A percentile compares a stretch with the other conserved stretches of the same genome.
Evolutionary conservation across 2,797 vertebrate genomes (phyloP).

Genomic region (Chaunax sp.): DNA sequence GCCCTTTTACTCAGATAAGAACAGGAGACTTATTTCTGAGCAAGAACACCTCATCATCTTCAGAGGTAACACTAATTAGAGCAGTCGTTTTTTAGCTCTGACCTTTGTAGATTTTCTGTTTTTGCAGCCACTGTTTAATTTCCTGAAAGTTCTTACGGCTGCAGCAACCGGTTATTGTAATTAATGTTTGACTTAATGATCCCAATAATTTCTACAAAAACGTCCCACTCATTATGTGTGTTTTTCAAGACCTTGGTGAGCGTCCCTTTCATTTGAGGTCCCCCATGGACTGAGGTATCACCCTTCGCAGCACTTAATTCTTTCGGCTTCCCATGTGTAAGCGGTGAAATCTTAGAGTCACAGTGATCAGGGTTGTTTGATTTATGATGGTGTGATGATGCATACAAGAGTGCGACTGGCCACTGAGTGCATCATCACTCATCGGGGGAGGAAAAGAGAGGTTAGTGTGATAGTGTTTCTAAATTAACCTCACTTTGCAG

Average conservation of each 20-base stretch:
- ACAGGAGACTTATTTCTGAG: slow-evolving; percentile 15
- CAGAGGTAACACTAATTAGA: slow-evolving; percentile 59
- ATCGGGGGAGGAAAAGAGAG: slow-evolving; percentile 34
- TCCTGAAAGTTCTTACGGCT: slow-evolving; percentile 26
- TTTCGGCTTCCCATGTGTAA: slow-evolving; percentile 6
- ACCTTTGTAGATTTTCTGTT: slow-evolving; percentile 60
- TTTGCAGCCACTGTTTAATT: slow-evolving; percentile 51
- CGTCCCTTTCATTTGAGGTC: slow-evolving; percentile 21
- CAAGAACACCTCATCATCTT: slow-evolving; percentile 48
- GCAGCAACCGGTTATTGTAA: slow-evolving; percentile 38
- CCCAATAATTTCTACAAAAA: slow-evolving; percentile 36
- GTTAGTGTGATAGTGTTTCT: slow-evolving; percentile 45
- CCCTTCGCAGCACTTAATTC: slow-evolving; percentile 10
- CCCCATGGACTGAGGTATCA: slow-evolving; percentile 33
- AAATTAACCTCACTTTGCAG: slow-evolving; percentile 29
- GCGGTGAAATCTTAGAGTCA: slow-evolving; percentile 8
- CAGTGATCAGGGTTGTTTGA: slow-evolving; percentile 19
- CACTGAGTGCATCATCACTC: slow-evolving; percentile 54
- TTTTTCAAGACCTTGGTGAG: slow-evolving; percentile 37
- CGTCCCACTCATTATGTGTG: slow-evolving; percentile 21
- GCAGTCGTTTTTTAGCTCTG: slow-evolving; percentile 40
- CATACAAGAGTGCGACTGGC: slow-evolving; percentile 28
- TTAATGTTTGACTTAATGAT: slow-evolving; percentile 39
- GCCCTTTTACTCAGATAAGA: slow-evolving; percentile 18
- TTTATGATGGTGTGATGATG: slow-evolving; percentile 34